Conservation (phyloP, 2,888 invertebrate genomes). For the Andrena trimmerana region DNA sequence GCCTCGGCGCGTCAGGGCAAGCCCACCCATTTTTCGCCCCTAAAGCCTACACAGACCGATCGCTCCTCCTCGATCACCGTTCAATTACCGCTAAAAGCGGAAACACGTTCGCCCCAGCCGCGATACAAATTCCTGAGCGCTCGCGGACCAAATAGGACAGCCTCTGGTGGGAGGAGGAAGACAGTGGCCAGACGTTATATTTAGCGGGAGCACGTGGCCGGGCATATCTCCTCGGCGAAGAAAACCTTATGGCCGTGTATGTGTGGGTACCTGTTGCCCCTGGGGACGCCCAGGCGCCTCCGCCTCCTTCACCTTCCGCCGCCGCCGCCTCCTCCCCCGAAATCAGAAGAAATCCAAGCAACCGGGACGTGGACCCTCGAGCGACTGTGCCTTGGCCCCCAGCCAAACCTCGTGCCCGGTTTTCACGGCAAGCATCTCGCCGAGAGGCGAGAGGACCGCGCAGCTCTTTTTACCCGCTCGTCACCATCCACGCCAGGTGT, state of each 20-base stretch:
- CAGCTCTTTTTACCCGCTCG: slow-evolving; percentile 29
- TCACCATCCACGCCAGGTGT: slow-evolving; percentile 30
- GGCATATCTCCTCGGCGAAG: slow-evolving; percentile 70
- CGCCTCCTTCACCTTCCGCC: slow-evolving; percentile 38
- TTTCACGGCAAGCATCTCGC: slow-evolving; percentile 33
- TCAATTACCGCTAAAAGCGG: background rate
- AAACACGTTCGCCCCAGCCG: slow-evolving; percentile 16
- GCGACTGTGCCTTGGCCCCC: slow-evolving; percentile 32
- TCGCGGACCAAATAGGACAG: slow-evolving; percentile 3
- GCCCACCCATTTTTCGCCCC: too few species aligned
- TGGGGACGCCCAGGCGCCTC: slow-evolving; percentile 70
- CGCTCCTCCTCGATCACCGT: slow-evolving; percentile 1
- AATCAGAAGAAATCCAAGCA: slow-evolving; percentile 66
- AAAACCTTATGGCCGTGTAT: slow-evolving; percentile 65
- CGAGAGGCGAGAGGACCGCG: background rate
- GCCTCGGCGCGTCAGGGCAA: too few species aligned
- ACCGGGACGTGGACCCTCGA: slow-evolving; percentile 42
- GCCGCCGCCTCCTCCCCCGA: slow-evolving; percentile 50
- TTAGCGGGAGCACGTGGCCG: slow-evolving; percentile 83
- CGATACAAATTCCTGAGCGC: slow-evolving; percentile 34
- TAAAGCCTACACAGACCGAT: too few species aligned
- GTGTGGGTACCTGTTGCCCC: slow-evolving; percentile 76
- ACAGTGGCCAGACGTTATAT: slow-evolving; percentile 77
- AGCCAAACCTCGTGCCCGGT: slow-evolving; percentile 53
- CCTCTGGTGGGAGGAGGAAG: slow-evolving; percentile 38